These are phyloP conservation scores for Drosophila stalkeri DNA, from an alignment of 2,888 invertebrate genomes.

Conservation along the genomic window DNA sequence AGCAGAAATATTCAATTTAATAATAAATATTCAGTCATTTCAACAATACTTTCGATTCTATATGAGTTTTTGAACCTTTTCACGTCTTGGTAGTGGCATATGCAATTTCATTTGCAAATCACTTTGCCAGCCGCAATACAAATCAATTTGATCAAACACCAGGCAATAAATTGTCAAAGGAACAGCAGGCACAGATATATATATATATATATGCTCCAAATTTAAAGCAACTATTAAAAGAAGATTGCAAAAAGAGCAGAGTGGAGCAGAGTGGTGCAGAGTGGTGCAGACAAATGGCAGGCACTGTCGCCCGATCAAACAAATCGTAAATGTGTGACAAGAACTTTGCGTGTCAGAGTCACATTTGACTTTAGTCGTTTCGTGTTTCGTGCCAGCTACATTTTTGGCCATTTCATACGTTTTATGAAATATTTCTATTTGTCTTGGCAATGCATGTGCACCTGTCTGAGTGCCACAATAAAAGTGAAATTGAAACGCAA, in stretches of 20 bases:
- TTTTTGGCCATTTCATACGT: conserved; percentile 19
- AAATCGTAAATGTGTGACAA: conserved; percentile 70
- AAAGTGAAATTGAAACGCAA: conserved; percentile 67
- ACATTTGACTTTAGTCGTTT: conserved; percentile 80
- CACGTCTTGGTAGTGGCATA: not conserved
- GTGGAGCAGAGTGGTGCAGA: not conserved
- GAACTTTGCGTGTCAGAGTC: conserved; percentile 76
- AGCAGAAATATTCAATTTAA: not conserved
- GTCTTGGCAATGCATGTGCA: conserved; percentile 12
- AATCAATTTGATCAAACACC: conserved; percentile 78
- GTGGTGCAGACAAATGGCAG: not conserved
- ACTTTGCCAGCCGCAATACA: conserved; percentile 23
- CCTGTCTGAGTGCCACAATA: conserved; percentile 46
- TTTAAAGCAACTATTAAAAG: conserved; percentile 4
- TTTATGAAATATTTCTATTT: conserved; percentile 47
- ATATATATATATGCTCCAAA: not conserved
- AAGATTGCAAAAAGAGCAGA: conserved; percentile 11
- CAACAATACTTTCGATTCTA: not conserved
- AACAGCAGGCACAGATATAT: not conserved
- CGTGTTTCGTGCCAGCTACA: conserved; percentile 48
- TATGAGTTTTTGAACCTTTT: not conserved
- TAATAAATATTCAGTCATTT: not conserved
- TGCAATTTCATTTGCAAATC: conserved; percentile 57
- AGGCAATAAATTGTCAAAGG: conserved; percentile 17
- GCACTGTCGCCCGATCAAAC: conserved; percentile 40